Base-by-base conservation (phyloP, 2,888 invertebrate genomes). In the Hipparchia semele region DNA sequence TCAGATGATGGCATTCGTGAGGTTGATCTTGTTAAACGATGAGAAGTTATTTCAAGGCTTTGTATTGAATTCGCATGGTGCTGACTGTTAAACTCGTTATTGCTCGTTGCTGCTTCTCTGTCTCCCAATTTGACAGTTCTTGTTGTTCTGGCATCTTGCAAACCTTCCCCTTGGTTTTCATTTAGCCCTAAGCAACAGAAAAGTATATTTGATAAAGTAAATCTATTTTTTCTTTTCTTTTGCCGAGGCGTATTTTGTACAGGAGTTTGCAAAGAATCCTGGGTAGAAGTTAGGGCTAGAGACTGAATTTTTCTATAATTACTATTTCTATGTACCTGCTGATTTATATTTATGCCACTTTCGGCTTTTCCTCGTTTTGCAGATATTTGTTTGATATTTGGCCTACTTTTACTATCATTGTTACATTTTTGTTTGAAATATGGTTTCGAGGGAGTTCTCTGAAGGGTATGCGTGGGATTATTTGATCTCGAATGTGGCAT, bases 11-110 rank as follows among this genome's bases (percentile, higher is more conserved):
- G 82, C 39, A 79, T 46, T 46, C 81, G 78, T 10, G 87, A 73
- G 23, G 53, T 45, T 2, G 87, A 85, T 70, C 77, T 81, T 8
- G 83, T 84, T 49, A 88, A 75, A 64, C 81, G 74, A 56, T 86
- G 85, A 33, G 88, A 86, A 7, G 80, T 79, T 49, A 87, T 85
- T 79, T 89, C 87, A 33, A 86, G 73, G 73, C 89, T 89, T 51
- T 83, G 82, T 68, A 80, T 84, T 0, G 88, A 87, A 60, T 81
- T 79, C 13, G 81, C 56, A 73, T 82, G 84, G 75, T 82, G 81
- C 71, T 87, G 87, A 76, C 84, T 86, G n/a, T 82, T 79, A 68
- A 86, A 85, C 73, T 87, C 82, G 13, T 77, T 49, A 68, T 59
- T 72, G 56, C 33, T 49, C 2, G 54, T 12, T 10, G 67, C 54